Percentiles rank a stretch among this genome's conserved stretches.
Evolutionary conservation across 1,140 invertebrate species (phyloP).

Genomic region (Apis dorsata): DNA sequence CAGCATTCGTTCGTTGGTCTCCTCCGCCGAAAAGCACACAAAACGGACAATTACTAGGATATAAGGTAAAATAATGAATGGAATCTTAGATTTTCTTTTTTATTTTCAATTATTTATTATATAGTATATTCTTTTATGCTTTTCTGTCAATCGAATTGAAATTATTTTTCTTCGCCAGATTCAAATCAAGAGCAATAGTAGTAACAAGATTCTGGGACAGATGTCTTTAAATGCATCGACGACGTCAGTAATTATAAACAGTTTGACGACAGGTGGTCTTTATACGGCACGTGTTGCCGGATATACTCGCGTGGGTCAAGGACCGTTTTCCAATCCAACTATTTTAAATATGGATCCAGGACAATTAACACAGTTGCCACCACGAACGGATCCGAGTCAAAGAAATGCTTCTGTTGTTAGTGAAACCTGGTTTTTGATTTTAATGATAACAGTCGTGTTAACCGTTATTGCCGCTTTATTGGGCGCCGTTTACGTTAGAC

Average conservation of each 20-base stretch:
- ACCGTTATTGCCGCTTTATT: constrained; percentile 84
- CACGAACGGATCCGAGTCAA: constrained; percentile 80
- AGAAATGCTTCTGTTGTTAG: constrained; percentile 79
- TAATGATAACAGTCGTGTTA: constrained; percentile 85
- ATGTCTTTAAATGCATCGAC: constrained; percentile 87
- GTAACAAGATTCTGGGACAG: constrained; percentile 84
- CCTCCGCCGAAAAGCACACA: constrained; percentile 88
- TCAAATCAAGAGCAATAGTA: constrained; percentile 83
- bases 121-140: background rate
- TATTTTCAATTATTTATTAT: background rate
- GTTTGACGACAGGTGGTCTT: constrained; percentile 85
- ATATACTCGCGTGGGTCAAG: constrained; percentile 85
- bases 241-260: constrained; percentile 86
- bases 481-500: constrained; percentile 83
- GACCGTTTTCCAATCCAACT: constrained; percentile 85
- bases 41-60: constrained; percentile 91
- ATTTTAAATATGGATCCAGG: constrained; percentile 83
- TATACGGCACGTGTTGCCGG: constrained; percentile 89
- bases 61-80: constrained; percentile 82
- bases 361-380: constrained; percentile 80
- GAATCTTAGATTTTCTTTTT: too few species aligned
- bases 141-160: background rate
- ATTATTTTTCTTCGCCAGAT: constrained; percentile 79
- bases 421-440: constrained; percentile 89
- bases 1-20: constrained; percentile 89